phyloP scores from a whole-genome alignment of 30 jellyfish, hydroid and myxozoan species.

The Pelagia noctiluca region DNA sequence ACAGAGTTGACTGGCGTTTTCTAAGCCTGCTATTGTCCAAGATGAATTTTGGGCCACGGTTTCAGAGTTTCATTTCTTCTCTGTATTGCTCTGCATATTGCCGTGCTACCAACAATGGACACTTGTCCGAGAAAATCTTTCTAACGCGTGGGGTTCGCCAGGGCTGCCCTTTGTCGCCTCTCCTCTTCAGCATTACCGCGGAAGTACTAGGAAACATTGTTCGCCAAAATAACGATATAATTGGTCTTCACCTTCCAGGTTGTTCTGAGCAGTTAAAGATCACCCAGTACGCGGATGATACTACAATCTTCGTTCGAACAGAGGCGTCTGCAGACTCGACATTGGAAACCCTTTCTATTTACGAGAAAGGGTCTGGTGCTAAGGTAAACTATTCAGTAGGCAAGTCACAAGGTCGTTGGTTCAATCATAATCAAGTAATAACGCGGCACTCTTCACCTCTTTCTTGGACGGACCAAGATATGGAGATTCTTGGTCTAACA shows the following conservation, averaged over 20 bases:
- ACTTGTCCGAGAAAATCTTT: background rate
- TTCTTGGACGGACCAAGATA: background rate
- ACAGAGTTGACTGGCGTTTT: conserved; percentile 63
- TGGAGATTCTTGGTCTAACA: background rate
- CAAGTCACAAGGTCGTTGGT: conserved; percentile 15
- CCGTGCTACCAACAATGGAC: conserved; percentile 31
- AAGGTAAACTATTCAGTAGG: background rate
- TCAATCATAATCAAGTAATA: background rate
- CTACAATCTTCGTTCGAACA: conserved; percentile 11
- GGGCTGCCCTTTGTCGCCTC: conserved; percentile 56
- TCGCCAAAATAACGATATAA: background rate
- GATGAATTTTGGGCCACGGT: conserved; percentile 34
- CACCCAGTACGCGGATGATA: conserved; percentile 55
- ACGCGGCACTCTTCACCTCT: too few species aligned
- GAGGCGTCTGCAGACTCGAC: conserved; percentile 12
- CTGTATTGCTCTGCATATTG: background rate
- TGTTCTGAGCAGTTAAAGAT: background rate
- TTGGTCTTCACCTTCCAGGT: conserved; percentile 50
- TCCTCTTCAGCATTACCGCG: conserved; percentile 20
- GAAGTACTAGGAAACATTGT: conserved; percentile 10
- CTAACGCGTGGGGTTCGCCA: conserved; percentile 27
- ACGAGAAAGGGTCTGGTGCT: conserved; percentile 32
- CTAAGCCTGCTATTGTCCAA: conserved; percentile 13
- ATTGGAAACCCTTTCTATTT: background rate
- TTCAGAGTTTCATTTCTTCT: conserved; percentile 1